These are phyloP conservation scores for Tachyglossus aculeatus DNA, from an alignment of 2,797 vertebrate genomes.

Conservation along the genomic window DNA sequence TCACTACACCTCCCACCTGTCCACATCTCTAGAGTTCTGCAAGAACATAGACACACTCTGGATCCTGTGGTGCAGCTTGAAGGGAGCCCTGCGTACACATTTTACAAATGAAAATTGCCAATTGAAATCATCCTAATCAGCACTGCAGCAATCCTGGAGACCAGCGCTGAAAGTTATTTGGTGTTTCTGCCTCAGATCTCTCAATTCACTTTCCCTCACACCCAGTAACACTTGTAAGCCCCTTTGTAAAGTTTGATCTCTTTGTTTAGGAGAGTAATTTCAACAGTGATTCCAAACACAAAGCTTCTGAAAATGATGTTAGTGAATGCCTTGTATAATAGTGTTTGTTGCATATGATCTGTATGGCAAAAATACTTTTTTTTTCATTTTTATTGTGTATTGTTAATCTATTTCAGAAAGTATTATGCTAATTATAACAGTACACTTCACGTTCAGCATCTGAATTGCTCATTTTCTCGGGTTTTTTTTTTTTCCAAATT, in stretches of 20 bases:
- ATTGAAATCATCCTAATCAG: conserved; percentile 45
- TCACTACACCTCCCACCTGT: no score
- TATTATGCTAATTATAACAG: conserved; percentile 78
- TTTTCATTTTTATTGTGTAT: conserved; percentile 68
- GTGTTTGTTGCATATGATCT: conserved; percentile 42
- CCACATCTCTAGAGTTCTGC: no score
- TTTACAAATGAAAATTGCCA: conserved; percentile 25
- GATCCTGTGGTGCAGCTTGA: no score
- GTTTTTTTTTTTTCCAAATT: conserved; percentile 65
- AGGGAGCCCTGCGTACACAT: background rate
- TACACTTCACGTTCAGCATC: conserved; percentile 70
- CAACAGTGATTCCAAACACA: background rate
- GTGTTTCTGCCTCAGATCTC: no score
- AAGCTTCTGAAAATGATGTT: conserved; percentile 15
- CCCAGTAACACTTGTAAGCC: background rate
- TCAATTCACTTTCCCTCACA: background rate
- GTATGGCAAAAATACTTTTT: conserved; percentile 50
- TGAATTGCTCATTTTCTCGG: conserved; percentile 78
- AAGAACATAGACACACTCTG: no score
- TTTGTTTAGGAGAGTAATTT: conserved; percentile 17
- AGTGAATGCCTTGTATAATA: conserved; percentile 23
- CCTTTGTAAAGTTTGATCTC: conserved; percentile 22
- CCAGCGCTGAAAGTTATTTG: conserved; percentile 35
- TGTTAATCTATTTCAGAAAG: conserved; percentile 76
- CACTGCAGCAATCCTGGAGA: no score